These are phyloP conservation scores for Elachura formosa DNA, from an alignment of 2,113 vertebrate species.

Conservation along the genomic window DNA sequence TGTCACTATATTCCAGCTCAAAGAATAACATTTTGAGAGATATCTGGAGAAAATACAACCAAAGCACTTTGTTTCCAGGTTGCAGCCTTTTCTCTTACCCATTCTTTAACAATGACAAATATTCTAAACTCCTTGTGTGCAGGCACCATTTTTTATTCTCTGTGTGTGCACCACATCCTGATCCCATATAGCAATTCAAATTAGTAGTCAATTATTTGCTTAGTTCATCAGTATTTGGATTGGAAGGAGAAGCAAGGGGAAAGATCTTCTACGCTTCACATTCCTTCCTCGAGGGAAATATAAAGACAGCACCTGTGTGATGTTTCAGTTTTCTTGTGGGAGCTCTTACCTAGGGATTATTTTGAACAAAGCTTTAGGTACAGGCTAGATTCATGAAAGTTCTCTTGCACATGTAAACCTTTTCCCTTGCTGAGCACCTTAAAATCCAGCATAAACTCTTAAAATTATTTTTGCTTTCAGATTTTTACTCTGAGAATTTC, in stretches of 20 bases:
- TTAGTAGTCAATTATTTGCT: background rate
- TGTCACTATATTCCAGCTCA: conserved; percentile 45
- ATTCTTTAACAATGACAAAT: background rate
- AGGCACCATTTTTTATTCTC: background rate
- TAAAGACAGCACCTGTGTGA: background rate
- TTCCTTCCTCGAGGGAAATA: background rate
- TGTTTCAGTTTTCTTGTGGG: background rate
- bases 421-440: background rate
- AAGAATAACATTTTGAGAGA: conserved; percentile 51
- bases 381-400: background rate
- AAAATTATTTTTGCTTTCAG: background rate
- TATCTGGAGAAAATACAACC: conserved; percentile 41
- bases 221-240: background rate
- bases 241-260: background rate
- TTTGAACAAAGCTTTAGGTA: background rate
- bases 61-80: background rate
- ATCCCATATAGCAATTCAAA: background rate
- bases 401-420: background rate
- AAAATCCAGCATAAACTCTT: background rate
- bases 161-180: background rate
- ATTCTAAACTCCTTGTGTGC: background rate
- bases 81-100: background rate
- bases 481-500: background rate
- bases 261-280: background rate
- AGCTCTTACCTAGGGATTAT: background rate